phyloP scores from a whole-genome alignment of 2,888 invertebrate genomes.

The Melangyna quadrimaculata region DNA sequence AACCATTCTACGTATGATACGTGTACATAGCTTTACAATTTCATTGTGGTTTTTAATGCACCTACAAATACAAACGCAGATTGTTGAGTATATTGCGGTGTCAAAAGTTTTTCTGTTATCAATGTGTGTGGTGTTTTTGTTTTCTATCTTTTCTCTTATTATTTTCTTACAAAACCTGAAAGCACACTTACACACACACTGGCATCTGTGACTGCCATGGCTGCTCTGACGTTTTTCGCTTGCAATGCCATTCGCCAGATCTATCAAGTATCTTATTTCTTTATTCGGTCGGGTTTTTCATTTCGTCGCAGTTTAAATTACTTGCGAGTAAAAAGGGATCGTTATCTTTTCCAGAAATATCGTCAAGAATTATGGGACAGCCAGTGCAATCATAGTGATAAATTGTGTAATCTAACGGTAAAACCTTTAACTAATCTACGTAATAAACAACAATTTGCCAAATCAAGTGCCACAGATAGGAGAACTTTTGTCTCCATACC shows the following conservation, averaged over 20 bases:
- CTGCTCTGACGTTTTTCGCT: conserved; percentile 77
- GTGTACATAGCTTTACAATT: background rate
- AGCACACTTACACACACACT: conserved; percentile 22
- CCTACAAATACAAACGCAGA: background rate
- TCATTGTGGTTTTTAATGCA: background rate
- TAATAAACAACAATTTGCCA: conserved; percentile 27
- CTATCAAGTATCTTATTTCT: conserved; percentile 77
- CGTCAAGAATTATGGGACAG: conserved; percentile 75
- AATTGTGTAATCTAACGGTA: conserved; percentile 27
- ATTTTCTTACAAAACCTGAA: background rate
- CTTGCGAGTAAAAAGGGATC: conserved; percentile 75
- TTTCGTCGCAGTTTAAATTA: conserved; percentile 75
- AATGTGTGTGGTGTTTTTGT: background rate
- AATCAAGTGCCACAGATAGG: conserved; percentile 32
- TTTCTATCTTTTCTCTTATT: background rate
- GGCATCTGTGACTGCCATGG: conserved; percentile 74
- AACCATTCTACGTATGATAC: too few relatives aligned
- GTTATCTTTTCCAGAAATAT: conserved; percentile 76
- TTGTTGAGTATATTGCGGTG: background rate
- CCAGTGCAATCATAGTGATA: conserved; percentile 15
- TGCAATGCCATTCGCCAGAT: conserved; percentile 76
- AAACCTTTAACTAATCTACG: conserved; percentile 11
- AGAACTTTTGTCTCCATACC: background rate
- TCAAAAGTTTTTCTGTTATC: background rate
- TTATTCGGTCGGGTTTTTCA: conserved; percentile 76